Evolutionary conservation across 35 echinoderm and acorn worm genomes (phyloP).

Genomic region (Strongylocentrotus purpuratus): DNA sequence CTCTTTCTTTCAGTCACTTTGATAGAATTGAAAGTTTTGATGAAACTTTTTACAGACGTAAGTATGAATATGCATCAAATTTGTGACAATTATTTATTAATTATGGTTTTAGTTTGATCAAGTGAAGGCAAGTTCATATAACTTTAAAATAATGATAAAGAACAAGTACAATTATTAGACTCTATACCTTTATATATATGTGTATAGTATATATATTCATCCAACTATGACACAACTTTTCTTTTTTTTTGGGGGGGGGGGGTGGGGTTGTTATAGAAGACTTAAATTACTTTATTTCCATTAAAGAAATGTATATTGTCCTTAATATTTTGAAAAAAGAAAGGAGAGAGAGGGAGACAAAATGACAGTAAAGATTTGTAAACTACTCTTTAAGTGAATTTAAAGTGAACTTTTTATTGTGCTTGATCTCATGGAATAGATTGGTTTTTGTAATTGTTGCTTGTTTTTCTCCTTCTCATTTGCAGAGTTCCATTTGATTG

Average conservation of each 20-base stretch:
- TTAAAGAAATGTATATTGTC: too few relatives aligned
- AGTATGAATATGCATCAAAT: conserved; percentile 47
- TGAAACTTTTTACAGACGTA: conserved; percentile 91
- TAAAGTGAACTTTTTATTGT: too few relatives aligned
- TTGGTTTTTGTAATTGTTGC: not conserved
- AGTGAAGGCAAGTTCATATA: not conserved
- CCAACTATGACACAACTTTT: too few relatives aligned
- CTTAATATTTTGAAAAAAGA: too few relatives aligned
- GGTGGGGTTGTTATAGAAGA: too few relatives aligned
- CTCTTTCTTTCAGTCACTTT: conserved; percentile 73
- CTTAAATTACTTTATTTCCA: too few relatives aligned
- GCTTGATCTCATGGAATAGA: too few relatives aligned
- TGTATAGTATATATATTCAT: too few relatives aligned
- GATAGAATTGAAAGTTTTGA: conserved; percentile 98
- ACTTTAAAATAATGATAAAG: not conserved
- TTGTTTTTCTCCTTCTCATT: not conserved
- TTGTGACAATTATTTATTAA: not conserved
- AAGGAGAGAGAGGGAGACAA: too few relatives aligned
- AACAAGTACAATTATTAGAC: not conserved
- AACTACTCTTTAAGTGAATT: too few relatives aligned
- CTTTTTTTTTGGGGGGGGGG: too few relatives aligned
- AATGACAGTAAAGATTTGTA: too few relatives aligned
- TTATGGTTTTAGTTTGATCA: not conserved
- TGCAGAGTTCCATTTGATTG: conserved; percentile 95
- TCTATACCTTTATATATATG: not conserved